phyloP scores from a whole-genome alignment of 2,797 vertebrate genomes.

The Sebastes nivosus region DNA sequence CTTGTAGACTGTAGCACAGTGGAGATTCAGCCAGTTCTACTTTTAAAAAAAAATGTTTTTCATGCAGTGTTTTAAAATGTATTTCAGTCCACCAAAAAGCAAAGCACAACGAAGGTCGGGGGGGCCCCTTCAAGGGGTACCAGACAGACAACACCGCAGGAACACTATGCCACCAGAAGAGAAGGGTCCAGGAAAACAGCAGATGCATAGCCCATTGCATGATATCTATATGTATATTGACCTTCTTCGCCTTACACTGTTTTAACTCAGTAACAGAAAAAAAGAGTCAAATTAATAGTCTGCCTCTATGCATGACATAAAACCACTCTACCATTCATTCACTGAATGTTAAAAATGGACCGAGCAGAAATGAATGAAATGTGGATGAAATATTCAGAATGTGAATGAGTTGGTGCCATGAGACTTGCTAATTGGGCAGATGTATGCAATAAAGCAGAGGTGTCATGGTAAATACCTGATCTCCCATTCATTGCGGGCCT shows the following conservation, averaged over 20 bases:
- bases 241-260: neutral
- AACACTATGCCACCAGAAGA: neutral
- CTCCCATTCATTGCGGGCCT: constrained; percentile 67
- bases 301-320: constrained; percentile 16
- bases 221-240: neutral
- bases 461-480: constrained; percentile 76
- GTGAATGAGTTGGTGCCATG: constrained; percentile 52
- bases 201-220: neutral
- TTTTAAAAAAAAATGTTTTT: too few relatives aligned
- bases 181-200: neutral
- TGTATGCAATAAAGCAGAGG: constrained; percentile 75
- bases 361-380: constrained; percentile 58
- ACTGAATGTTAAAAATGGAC: constrained; percentile 31
- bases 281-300: neutral
- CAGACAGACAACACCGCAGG: neutral
- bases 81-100: neutral
- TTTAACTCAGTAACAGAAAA: neutral
- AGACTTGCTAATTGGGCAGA: constrained; percentile 76
- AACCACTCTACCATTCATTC: constrained; percentile 19
- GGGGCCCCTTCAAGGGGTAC: neutral
- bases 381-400: constrained; percentile 68
- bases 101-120: neutral
- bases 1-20: neutral
- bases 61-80: neutral
- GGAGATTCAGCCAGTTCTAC: too few relatives aligned